These are phyloP conservation scores for Oncorhynchus kisutch DNA, from an alignment of 2,113 vertebrate genomes.

Conservation along the genomic window DNA sequence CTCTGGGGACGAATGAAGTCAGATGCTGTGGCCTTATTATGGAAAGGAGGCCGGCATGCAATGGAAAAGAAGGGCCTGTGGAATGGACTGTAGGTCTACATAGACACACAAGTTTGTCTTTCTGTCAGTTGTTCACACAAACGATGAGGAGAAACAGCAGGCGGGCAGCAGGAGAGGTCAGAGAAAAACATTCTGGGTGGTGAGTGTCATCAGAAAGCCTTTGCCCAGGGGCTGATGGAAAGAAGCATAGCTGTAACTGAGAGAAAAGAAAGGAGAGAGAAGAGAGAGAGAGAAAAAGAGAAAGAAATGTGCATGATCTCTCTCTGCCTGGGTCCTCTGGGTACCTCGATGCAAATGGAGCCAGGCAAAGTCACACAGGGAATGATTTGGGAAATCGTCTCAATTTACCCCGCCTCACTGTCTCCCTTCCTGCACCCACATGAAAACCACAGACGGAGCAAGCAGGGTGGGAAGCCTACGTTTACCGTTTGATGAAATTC, in stretches of 20 bases:
- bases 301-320: slow-evolving; percentile 49
- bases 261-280: slow-evolving; percentile 5
- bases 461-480: not conserved
- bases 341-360: slow-evolving; percentile 34
- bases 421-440: too few species aligned
- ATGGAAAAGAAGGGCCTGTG: slow-evolving; percentile 43
- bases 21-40: slow-evolving; percentile 68
- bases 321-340: slow-evolving; percentile 21
- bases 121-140: slow-evolving; percentile 58
- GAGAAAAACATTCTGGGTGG: slow-evolving; percentile 53
- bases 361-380: not conserved
- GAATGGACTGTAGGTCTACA: slow-evolving; percentile 30
- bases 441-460: too few species aligned
- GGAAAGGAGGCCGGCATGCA: slow-evolving; percentile 46
- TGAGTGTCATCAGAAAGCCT: slow-evolving; percentile 64
- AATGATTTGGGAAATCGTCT: slow-evolving; percentile 22
- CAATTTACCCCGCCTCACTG: not conserved
- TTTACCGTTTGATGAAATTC: slow-evolving; percentile 29
- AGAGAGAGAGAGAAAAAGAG: not conserved
- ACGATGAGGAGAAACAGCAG: slow-evolving; percentile 68
- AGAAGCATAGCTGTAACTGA: slow-evolving; percentile 59
- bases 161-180: slow-evolving; percentile 26
- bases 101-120: slow-evolving; percentile 48
- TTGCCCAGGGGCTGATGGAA: slow-evolving; percentile 64
- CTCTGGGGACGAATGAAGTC: slow-evolving; percentile 73